phyloP scores from a whole-genome alignment of 2,797 vertebrate genomes.

The Lophius americanus region DNA sequence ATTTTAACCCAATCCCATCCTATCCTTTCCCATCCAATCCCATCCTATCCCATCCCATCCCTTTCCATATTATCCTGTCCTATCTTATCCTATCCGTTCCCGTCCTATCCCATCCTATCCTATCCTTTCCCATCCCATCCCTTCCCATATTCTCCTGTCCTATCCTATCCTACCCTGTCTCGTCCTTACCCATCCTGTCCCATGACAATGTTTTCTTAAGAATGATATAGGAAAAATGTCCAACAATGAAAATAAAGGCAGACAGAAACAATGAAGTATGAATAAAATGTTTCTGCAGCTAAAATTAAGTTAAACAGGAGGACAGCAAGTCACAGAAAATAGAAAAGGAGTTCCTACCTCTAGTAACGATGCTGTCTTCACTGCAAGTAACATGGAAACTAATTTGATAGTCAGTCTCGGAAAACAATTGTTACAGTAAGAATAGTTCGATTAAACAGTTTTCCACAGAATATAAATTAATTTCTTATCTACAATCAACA shows the following conservation, averaged over 20 bases:
- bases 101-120: too few relatives aligned
- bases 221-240: not conserved
- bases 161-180: too few relatives aligned
- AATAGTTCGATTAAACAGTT: not conserved
- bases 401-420: not conserved
- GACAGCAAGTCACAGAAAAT: not conserved
- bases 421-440: conserved; percentile 2
- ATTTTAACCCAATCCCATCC: too few relatives aligned
- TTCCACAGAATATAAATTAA: conserved; percentile 13
- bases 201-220: conserved; percentile 11
- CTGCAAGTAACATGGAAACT: too few relatives aligned
- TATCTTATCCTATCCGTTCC: too few relatives aligned
- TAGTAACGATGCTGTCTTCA: too few relatives aligned
- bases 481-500: conserved; percentile 11
- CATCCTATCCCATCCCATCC: too few relatives aligned
- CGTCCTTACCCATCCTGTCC: too few relatives aligned
- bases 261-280: not conserved
- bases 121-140: too few relatives aligned
- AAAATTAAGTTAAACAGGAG: not conserved
- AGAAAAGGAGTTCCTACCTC: not conserved
- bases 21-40: too few relatives aligned
- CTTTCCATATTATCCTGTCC: too few relatives aligned
- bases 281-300: not conserved
- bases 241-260: not conserved
- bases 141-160: too few relatives aligned